Percentiles rank a stretch among this genome's conserved stretches.
phyloP scores from a whole-genome alignment of 2,888 invertebrate genomes.

The Synergus itoensis region DNA sequence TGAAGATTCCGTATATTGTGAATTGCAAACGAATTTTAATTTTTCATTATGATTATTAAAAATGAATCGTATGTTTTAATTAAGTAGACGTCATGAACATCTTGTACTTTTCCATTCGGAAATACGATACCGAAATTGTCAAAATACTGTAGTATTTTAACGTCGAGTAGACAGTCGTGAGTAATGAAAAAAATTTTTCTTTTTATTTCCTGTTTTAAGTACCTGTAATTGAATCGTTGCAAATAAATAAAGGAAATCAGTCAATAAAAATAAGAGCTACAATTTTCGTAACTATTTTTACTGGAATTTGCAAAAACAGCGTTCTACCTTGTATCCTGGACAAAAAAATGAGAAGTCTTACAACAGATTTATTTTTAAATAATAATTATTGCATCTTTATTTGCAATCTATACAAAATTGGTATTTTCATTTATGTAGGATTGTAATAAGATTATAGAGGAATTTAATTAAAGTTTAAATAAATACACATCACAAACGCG shows the following conservation, averaged over 20 bases:
- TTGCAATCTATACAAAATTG: slow-evolving; percentile 31
- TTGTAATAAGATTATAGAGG: neutral
- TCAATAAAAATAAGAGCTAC: neutral
- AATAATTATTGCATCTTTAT: slow-evolving; percentile 19
- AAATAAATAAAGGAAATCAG: slow-evolving; percentile 21
- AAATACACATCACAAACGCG: slow-evolving; percentile 22
- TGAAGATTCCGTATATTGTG: neutral
- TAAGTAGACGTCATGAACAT: neutral
- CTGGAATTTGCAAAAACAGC: neutral
- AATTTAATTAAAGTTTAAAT: neutral
- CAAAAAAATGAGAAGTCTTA: no score
- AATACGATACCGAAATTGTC: neutral
- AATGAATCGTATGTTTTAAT: neutral
- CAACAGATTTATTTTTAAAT: neutral
- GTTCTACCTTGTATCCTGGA: no score
- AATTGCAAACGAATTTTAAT: neutral
- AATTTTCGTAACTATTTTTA: neutral
- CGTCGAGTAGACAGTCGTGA: neutral
- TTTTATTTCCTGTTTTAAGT: slow-evolving; percentile 10
- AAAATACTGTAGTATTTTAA: slow-evolving; percentile 8
- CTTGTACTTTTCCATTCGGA: neutral
- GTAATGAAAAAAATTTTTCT: neutral
- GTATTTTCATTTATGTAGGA: slow-evolving; percentile 6
- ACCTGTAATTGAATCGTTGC: slow-evolving; percentile 19
- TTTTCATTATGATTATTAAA: neutral